Evolutionary conservation across 2,113 vertebrate species (phyloP), one percentile per base, ranked within the genome.

Genomic region (Tor tambroides): DNA sequence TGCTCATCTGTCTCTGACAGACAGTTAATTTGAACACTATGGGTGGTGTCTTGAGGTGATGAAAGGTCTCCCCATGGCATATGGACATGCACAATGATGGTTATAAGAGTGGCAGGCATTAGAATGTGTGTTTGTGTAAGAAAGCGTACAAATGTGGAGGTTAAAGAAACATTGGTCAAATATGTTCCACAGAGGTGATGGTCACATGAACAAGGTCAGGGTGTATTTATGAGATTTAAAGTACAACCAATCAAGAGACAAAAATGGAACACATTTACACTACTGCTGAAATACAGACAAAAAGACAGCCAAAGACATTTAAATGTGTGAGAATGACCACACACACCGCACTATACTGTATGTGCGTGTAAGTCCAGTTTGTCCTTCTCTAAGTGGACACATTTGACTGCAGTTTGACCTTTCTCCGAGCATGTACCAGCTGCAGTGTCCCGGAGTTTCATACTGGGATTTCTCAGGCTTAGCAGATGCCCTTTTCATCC

Each of bases 241-340:
- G 54, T 5, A 30, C n/a, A 61, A 82, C 8, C 80, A 67, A 43
- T 1, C 8, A 14, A 65, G 35, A 46, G 59, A 38, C 59, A 63
- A 46, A 81, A 65, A 65, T 65, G 4, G 65, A 82, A 49, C 21
- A 46, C n/a, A 82, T 82, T 82, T 82, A 82, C 26, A 69, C 61
- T 65, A 4, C 56, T 26, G 80, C 12, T 30, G 26, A 83, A 83
- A 69, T 59, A 59, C 21, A 43, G 35, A 63, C 38, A 83, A 17
- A 69, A 51, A 69, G 63, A 83, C 63, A 23, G 32, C 56, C 11
- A 78, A 32, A 56, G 76, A 54, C 49, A n/a, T n/a, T 78, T 8
- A 14, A 35, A 23, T 9, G 4, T 80, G 30, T 59, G 46, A 19
- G 9, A 80, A 80, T 38, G 54, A 15, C 12, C 14, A 5, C 1